Conservation (phyloP, 2,113 vertebrate species). For the Corythornis madagascariensis region DNA sequence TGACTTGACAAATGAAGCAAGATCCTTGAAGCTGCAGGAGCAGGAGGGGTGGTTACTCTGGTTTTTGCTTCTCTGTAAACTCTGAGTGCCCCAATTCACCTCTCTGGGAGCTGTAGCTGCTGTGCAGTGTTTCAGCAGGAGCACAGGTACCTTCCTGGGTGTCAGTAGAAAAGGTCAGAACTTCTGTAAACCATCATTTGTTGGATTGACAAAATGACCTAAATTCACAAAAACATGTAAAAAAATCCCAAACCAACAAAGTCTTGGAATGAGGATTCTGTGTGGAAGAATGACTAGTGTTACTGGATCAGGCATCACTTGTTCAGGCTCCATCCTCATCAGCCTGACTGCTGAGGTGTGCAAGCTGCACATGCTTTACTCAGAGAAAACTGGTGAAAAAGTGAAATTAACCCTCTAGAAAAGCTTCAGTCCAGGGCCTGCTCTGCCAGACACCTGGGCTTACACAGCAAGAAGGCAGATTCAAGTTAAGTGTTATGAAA, state of each 20-base stretch:
- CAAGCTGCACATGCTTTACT: not conserved
- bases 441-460: not conserved
- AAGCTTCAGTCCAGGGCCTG: not conserved
- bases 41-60: not conserved
- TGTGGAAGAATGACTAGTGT: not conserved
- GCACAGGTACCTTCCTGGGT: not conserved
- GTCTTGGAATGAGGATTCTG: not conserved
- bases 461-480: not conserved
- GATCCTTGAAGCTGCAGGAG: not conserved
- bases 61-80: not conserved
- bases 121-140: not conserved
- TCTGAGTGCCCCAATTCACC: not conserved
- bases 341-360: not conserved
- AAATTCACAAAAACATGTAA: not conserved
- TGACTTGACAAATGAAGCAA: slow-evolving; percentile 10
- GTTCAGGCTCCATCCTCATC: not conserved
- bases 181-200: not conserved
- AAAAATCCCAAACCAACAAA: not conserved
- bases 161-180: not conserved
- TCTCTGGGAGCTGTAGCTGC: not conserved
- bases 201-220: not conserved
- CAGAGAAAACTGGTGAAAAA: not conserved
- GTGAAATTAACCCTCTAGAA: not conserved
- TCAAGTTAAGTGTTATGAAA: not conserved
- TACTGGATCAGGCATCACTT: not conserved